Base-by-base conservation (phyloP, 1,140 invertebrate genomes). In the Aphaenogaster ashmeadi region DNA sequence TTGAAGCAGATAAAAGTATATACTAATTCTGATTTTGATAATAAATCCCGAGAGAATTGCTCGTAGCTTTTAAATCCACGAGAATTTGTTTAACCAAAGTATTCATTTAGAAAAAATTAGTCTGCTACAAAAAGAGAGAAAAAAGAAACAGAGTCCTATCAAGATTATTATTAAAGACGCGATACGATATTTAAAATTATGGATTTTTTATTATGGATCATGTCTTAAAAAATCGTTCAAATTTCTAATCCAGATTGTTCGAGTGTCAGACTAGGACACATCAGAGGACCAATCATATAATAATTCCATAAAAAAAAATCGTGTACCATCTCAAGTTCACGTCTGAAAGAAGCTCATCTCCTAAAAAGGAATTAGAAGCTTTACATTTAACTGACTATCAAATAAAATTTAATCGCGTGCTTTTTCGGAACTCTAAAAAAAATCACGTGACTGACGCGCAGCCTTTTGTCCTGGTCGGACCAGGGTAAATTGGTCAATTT, bases 401-500 rank as follows among this genome's bases (percentile, higher is more conserved):
- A 36, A 38, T 38, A 56, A 38, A 75, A 41, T 41, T 41, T 18
- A 13, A 38, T 15, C 18, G 15, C 21, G 7, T 8, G 33, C 36
- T 41, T 41, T 56, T 44, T 33, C 56, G 13, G 15, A 72, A 18
- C 47, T 67, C 38, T n/a, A 52, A 38, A 50, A 71, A 21, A 7
- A 56, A 9, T 56, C n/a, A 38, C 21, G 21, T 38, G 41, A 47
- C 18, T 74, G 27, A 36, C 52, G 44, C n/a, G 11, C 38, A 33
- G 47, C 18, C 13, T 50, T 66, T 15, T 79, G 58, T 21, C 44
- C 18, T 27, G 18, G 15, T 62, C 15, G 8, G 77, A 66, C 27
- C 58, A 36, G 27, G 58, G 27, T 79, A 47, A 47, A 27, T 47
- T 47, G 58, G 67, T 74, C 41, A 74, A 36, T 75, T 84, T 75